Percentiles rank a stretch among this genome's conserved stretches.
Evolutionary conservation across 2,797 vertebrate genomes (phyloP).

Genomic region (Clarias pachynema): DNA sequence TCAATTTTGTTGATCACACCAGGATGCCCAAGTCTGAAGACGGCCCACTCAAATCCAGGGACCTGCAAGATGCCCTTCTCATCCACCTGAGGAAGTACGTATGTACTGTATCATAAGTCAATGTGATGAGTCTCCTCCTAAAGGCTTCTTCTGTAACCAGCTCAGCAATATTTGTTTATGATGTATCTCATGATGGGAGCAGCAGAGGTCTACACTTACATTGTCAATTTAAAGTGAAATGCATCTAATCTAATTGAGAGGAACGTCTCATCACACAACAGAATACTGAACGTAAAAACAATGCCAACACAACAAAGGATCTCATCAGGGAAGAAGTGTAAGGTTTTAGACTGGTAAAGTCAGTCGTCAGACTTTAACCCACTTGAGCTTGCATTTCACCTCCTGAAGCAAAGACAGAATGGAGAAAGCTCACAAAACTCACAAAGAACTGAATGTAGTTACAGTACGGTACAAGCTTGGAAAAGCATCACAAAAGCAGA

Average conservation of each 20-base stretch:
- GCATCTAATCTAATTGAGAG: background rate
- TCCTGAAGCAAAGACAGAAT: background rate
- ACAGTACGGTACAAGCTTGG: background rate
- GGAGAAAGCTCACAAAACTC: background rate
- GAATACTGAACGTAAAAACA: background rate
- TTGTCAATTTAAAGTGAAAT: background rate
- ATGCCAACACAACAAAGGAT: background rate
- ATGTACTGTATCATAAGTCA: background rate
- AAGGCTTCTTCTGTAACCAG: background rate
- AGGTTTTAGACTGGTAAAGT: conserved; percentile 2
- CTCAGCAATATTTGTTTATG: background rate
- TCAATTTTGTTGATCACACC: conserved; percentile 78
- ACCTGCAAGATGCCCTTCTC: conserved; percentile 74
- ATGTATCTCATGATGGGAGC: background rate
- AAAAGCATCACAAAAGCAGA: background rate
- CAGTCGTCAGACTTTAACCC: background rate
- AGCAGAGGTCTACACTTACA: background rate
- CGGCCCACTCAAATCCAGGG: conserved; percentile 80
- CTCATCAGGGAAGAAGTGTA: background rate
- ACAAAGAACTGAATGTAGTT: background rate
- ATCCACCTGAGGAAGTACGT: conserved; percentile 66
- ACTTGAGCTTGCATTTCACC: background rate
- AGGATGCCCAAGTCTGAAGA: conserved; percentile 79
- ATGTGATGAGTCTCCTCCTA: background rate
- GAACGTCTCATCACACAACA: background rate